These are phyloP conservation scores for Anabas testudineus DNA, from an alignment of 2,797 vertebrate species.

Conservation along the genomic window DNA sequence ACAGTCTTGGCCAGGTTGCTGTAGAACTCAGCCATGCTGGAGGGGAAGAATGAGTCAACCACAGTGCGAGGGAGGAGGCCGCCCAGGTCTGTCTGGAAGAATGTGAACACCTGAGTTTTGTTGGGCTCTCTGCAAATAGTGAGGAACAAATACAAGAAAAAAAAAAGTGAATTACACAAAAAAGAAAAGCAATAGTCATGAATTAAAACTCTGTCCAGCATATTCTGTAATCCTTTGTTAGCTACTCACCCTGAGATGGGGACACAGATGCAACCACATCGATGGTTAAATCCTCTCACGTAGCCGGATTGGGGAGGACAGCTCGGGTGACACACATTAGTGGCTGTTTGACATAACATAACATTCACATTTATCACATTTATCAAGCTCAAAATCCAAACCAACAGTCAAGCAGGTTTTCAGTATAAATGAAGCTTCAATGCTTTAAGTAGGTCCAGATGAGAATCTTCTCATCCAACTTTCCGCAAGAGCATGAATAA, in stretches of 20 bases:
- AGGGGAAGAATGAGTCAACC: conserved; percentile 96
- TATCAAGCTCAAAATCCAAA: too few species aligned
- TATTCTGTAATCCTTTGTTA: background rate
- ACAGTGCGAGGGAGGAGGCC: conserved; percentile 92
- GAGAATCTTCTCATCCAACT: too few species aligned
- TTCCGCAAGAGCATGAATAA: too few species aligned
- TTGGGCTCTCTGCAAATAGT: conserved; percentile 85
- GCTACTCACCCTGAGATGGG: conserved; percentile 91
- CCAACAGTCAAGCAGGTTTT: too few species aligned
- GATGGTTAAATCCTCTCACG: conserved; percentile 93
- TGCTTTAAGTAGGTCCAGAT: too few species aligned
- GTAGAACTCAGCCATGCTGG: conserved; percentile 92
- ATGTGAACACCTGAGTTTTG: conserved; percentile 89
- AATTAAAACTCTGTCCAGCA: background rate
- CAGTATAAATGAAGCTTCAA: too few species aligned
- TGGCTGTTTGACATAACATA: conserved; percentile 81
- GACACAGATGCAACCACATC: conserved; percentile 93
- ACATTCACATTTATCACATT: too few species aligned
- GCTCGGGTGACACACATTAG: conserved; percentile 85
- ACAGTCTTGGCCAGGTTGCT: conserved; percentile 89
- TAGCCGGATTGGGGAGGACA: conserved; percentile 89
- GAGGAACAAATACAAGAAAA: background rate
- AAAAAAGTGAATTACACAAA: background rate
- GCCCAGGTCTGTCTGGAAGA: conserved; percentile 96
- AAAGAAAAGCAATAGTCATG: background rate